Evolutionary conservation across 2,888 invertebrate species (phyloP).

Genomic region (Ectemnius lituratus): DNA sequence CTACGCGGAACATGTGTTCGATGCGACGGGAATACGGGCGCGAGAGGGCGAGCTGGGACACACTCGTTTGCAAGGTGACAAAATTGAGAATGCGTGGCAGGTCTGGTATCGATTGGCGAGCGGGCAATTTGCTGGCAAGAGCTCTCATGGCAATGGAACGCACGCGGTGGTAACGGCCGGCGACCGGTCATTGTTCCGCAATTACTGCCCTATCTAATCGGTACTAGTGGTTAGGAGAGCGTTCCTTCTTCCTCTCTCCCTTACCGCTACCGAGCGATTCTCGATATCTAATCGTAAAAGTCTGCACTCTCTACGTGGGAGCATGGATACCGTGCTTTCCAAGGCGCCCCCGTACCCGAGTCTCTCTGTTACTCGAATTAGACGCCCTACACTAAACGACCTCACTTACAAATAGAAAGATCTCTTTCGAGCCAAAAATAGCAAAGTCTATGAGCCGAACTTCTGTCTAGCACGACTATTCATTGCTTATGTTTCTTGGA

Average conservation of each 20-base stretch:
- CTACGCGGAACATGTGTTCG: too few species aligned
- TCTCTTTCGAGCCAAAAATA: too few species aligned
- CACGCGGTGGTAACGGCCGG: constrained; percentile 53
- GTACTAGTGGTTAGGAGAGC: constrained; percentile 52
- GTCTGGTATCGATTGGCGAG: constrained; percentile 48
- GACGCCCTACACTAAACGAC: too few species aligned
- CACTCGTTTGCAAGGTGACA: constrained; percentile 1
- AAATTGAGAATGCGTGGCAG: constrained; percentile 3
- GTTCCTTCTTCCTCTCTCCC: too few species aligned
- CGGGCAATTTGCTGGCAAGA: constrained; percentile 44
- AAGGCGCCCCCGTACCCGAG: too few species aligned
- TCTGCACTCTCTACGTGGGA: constrained; percentile 47
- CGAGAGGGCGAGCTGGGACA: neutral
- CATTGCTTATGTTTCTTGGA: neutral
- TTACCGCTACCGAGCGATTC: constrained; percentile 45
- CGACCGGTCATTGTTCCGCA: constrained; percentile 66
- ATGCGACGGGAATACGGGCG: neutral
- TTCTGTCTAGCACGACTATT: too few species aligned
- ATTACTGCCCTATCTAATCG: constrained; percentile 67
- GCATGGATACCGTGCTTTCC: constrained; percentile 41
- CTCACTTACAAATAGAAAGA: too few species aligned
- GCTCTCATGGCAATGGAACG: constrained; percentile 33
- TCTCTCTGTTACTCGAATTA: too few species aligned
- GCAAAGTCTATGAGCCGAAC: too few species aligned
- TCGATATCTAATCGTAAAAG: constrained; percentile 61